Conservation (phyloP, 2,888 invertebrate genomes). For the Nomada lathburiana region DNA sequence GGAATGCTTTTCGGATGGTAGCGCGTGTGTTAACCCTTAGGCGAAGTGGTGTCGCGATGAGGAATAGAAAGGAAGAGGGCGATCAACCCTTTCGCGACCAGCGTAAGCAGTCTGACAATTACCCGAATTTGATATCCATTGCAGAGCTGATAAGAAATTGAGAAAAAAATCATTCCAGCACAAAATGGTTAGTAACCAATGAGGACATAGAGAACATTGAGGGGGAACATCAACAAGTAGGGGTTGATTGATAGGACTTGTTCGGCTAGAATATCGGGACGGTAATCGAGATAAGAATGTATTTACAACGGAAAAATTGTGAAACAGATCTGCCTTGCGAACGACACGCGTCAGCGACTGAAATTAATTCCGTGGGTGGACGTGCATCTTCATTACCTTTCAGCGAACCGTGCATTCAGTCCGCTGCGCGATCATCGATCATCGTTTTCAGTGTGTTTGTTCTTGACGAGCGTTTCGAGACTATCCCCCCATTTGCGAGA, state of each 20-base stretch:
- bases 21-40: not conserved
- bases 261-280: not conserved
- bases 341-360: constrained; percentile 21
- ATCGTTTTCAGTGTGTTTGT: constrained; percentile 51
- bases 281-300: not conserved
- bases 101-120: too few relatives aligned
- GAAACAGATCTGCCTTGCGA: constrained; percentile 1
- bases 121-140: too few relatives aligned
- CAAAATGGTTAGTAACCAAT: too few relatives aligned
- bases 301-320: not conserved
- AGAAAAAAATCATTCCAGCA: too few relatives aligned
- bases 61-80: too few relatives aligned
- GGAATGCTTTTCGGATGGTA: not conserved
- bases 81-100: too few relatives aligned
- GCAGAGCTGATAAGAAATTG: too few relatives aligned
- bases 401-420: constrained; percentile 35
- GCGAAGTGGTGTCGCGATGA: too few relatives aligned
- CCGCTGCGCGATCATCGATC: constrained; percentile 53
- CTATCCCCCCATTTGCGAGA: constrained; percentile 12
- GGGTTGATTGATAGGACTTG: not conserved
- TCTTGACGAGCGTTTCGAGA: constrained; percentile 31
- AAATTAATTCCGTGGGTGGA: constrained; percentile 53
- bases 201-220: too few relatives aligned
- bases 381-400: constrained; percentile 55
- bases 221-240: too few relatives aligned